Evolutionary conservation across 2,888 invertebrate species (phyloP).

Genomic region (Volucella inflata): DNA sequence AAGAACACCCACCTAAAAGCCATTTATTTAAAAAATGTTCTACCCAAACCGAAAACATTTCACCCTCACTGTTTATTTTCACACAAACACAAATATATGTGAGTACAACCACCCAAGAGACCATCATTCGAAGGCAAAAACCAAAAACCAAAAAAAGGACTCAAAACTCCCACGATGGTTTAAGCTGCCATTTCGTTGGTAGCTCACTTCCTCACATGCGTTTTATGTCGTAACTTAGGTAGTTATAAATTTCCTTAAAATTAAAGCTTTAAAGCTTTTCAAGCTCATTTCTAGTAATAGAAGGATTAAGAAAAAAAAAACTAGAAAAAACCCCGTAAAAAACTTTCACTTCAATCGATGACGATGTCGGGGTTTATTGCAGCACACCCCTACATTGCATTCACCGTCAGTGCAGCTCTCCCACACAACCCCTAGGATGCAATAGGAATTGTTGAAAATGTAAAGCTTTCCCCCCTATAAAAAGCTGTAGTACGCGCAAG

Average conservation of each 20-base stretch:
- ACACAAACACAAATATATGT: neutral
- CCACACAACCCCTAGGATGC: neutral
- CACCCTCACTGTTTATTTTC: constrained; percentile 48
- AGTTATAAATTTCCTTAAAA: constrained; percentile 25
- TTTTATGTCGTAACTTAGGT: constrained; percentile 47
- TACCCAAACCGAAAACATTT: constrained; percentile 49
- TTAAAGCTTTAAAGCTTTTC: constrained; percentile 19
- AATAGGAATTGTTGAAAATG: constrained; percentile 41
- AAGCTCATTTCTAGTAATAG: neutral
- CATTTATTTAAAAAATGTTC: too few species aligned
- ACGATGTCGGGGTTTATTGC: constrained; percentile 64
- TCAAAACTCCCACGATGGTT: constrained; percentile 52
- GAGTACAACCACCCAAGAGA: neutral
- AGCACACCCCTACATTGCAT: constrained; percentile 34
- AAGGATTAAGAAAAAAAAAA: neutral
- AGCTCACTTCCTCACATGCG: constrained; percentile 71
- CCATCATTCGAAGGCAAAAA: neutral
- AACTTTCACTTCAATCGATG: constrained; percentile 72
- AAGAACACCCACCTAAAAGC: too few species aligned
- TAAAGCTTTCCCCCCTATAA: neutral
- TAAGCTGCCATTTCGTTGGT: constrained; percentile 44
- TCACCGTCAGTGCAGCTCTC: constrained; percentile 19
- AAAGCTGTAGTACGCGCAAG: constrained; percentile 60
- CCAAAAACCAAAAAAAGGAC: constrained; percentile 12
- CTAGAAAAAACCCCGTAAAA: constrained; percentile 1